Evolutionary conservation across 1,140 invertebrate species (phyloP), one percentile per base, ranked within the genome.

Genomic region (Luehdorfia chinensis): DNA sequence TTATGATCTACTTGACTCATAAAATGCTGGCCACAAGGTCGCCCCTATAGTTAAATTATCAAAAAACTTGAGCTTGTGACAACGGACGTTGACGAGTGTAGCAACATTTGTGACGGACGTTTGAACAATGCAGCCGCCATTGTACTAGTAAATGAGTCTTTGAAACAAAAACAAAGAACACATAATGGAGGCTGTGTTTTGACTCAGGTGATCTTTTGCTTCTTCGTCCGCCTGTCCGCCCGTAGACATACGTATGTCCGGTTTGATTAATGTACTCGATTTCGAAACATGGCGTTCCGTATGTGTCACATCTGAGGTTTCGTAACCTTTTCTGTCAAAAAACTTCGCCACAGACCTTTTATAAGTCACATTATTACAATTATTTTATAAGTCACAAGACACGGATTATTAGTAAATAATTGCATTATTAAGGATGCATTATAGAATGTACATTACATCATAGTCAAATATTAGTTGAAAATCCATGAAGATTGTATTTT

Each of bases 101-200:
- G 74, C 73, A 79, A 79, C 68, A 70, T 64, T 71, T 71, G 66
- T 69, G 71, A 50, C 55, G 55, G 52, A 62, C 57, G 44, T 48
- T 48, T 55, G 51, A 71, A 79, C 72, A 84, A 84, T 76, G 55
- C 60, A 50, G 51, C 32, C 56, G 47, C 51, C 53, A 64, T 78
- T 76, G 65, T 76, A 50, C 57, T 44, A 34, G 43, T 49, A 70
- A 73, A 70, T 70, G 66, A 67, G 45, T 57, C 62, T 63, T 65
- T 50, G 54, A 64, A 68, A 76, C 64, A 75, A 74, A 75, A 79
- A 83, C 75, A 80, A 76, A 66, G n/a, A n/a, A n/a, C n/a, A 51
- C 48, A 70, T 74, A 72, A 75, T 73, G 54, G 69, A 75, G 59
- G 60, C 46, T 52, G 51, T 57, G 47, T 75, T 68, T 70, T 71